Conservation (phyloP, 2,113 vertebrate species). For the Petrocephalus zakoni region DNA sequence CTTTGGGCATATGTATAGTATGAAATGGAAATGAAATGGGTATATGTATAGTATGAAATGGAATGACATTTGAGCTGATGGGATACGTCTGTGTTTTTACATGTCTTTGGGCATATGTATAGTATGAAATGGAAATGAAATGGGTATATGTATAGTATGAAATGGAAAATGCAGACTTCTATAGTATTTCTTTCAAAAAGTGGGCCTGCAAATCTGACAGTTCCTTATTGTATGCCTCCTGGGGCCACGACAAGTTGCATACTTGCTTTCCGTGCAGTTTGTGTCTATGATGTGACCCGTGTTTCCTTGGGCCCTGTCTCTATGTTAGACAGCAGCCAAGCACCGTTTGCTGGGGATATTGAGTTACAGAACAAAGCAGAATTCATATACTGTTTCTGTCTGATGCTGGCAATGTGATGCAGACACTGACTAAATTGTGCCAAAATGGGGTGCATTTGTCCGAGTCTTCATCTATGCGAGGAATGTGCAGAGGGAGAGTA, state of each 20-base stretch:
- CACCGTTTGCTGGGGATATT: not conserved
- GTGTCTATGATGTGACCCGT: not conserved
- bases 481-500: not conserved
- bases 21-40: no score
- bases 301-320: not conserved
- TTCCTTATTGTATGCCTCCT: not conserved
- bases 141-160: not conserved
- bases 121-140: not conserved
- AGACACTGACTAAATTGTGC: not conserved
- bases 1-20: not conserved
- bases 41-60: no score
- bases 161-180: not conserved
- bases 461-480: not conserved
- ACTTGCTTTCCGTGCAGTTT: not conserved
- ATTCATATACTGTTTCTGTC: not conserved
- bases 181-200: not conserved
- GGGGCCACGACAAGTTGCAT: not conserved
- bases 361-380: not conserved
- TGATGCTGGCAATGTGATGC: not conserved
- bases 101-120: not conserved
- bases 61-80: not conserved
- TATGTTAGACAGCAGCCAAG: not conserved
- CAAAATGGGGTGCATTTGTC: constrained; percentile 2
- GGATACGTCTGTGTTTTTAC: not conserved
- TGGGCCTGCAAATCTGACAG: not conserved